Conservation (phyloP, 1,140 invertebrate genomes). For the Neelides sp. region DNA sequence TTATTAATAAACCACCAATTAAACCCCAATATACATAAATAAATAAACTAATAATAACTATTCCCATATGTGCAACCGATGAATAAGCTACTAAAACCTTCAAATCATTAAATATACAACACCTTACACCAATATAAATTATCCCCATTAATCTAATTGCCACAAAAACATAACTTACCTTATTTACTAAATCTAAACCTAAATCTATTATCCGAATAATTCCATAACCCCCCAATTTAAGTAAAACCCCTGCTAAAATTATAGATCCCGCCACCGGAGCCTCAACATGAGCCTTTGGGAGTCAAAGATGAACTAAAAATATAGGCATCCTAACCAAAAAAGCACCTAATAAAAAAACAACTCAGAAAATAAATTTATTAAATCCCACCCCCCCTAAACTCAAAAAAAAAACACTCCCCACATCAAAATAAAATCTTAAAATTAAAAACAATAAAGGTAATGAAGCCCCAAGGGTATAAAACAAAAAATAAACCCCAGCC, state of each 20-base stretch:
- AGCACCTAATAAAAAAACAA: conserved; percentile 42
- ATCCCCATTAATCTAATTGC: conserved; percentile 44
- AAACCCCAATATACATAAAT: conserved; percentile 38
- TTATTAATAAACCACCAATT: conserved; percentile 43
- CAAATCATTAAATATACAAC: conserved; percentile 47
- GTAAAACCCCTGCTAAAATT: conserved; percentile 53
- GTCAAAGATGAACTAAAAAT: conserved; percentile 53
- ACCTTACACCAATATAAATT: conserved; percentile 41
- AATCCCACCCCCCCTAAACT: too few species aligned
- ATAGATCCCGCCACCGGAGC: conserved; percentile 54
- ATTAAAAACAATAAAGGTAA: conserved; percentile 44
- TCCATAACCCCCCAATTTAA: conserved; percentile 54
- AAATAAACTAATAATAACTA: conserved; percentile 41
- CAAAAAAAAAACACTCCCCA: conserved; percentile 24
- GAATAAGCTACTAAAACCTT: conserved; percentile 52
- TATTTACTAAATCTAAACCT: conserved; percentile 36
- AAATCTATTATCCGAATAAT: conserved; percentile 42
- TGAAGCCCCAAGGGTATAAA: conserved; percentile 49
- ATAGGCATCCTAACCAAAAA: conserved; percentile 58
- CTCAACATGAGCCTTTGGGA: conserved; percentile 60
- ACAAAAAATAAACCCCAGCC: conserved; percentile 47
- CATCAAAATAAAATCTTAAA: conserved; percentile 38
- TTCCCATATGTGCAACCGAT: conserved; percentile 46
- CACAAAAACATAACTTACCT: conserved; percentile 40
- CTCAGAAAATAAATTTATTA: conserved; percentile 41